Conservation (phyloP, 1,140 invertebrate species). For the Holotrichia oblita region DNA sequence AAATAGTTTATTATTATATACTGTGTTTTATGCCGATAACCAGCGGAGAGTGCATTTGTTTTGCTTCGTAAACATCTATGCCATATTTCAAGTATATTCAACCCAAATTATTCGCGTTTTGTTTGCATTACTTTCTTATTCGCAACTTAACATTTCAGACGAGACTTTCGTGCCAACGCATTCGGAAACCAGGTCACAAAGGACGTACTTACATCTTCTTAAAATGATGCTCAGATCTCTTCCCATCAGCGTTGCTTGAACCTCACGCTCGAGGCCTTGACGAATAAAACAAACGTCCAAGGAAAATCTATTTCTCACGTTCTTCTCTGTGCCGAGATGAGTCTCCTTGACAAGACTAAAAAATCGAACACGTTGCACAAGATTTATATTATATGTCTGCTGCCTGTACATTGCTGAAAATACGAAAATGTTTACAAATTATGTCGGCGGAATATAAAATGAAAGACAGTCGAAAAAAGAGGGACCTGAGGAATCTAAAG, state of each 20-base stretch:
- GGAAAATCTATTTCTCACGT: conserved; percentile 26
- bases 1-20: too few species aligned
- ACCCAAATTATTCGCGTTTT: not conserved
- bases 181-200: conserved; percentile 3
- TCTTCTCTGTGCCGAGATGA: conserved; percentile 2
- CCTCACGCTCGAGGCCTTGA: not conserved
- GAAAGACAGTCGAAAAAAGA: not conserved
- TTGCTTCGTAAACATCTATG: too few species aligned
- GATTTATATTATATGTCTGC: not conserved
- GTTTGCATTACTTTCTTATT: conserved; percentile 4
- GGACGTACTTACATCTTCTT: conserved; percentile 13
- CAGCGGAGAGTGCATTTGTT: too few species aligned
- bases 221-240: not conserved
- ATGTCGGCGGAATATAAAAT: not conserved
- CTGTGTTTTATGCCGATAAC: too few species aligned
- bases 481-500: not conserved
- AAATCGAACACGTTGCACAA: conserved; percentile 7
- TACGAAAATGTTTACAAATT: conserved; percentile 24
- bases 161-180: not conserved
- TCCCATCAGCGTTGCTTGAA: not conserved
- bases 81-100: not conserved
- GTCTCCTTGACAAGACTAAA: conserved; percentile 1
- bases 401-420: not conserved
- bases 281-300: conserved; percentile 26
- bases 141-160: not conserved